phyloP scores from a whole-genome alignment of 2,797 vertebrate species.

The Peromyscus attwateri region DNA sequence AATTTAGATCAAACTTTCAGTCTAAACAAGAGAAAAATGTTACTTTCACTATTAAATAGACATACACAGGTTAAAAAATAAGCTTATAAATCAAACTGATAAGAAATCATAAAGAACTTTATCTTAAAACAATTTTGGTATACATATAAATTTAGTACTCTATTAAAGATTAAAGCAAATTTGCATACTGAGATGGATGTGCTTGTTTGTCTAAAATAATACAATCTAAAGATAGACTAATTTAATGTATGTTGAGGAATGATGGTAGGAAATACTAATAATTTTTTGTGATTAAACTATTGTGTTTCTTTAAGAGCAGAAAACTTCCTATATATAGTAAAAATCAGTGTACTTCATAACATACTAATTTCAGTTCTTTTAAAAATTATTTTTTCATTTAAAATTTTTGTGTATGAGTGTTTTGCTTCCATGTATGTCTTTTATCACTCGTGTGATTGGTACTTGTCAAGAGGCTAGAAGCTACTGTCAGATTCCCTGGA shows the following conservation, averaged over 20 bases:
- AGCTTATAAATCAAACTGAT: background rate
- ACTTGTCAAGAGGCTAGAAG: background rate
- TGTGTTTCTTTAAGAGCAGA: background rate
- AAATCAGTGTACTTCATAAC: background rate
- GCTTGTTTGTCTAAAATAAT: background rate
- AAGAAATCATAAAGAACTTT: background rate
- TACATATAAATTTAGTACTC: background rate
- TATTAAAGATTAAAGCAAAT: background rate
- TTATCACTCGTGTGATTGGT: background rate
- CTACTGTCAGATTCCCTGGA: background rate
- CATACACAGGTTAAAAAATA: background rate
- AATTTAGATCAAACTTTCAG: background rate
- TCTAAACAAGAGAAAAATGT: background rate
- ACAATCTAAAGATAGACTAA: background rate
- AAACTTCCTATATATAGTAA: background rate
- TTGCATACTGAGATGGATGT: background rate
- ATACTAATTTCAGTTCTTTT: background rate
- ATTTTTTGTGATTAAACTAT: background rate
- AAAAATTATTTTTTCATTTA: background rate
- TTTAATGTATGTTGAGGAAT: background rate
- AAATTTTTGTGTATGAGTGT: background rate
- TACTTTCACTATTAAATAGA: conserved; percentile 9
- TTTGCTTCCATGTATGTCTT: background rate
- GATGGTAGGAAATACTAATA: background rate
- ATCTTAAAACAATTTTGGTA: background rate